Evolutionary conservation across 2,113 vertebrate genomes (phyloP).

Genomic region (Equus przewalskii): DNA sequence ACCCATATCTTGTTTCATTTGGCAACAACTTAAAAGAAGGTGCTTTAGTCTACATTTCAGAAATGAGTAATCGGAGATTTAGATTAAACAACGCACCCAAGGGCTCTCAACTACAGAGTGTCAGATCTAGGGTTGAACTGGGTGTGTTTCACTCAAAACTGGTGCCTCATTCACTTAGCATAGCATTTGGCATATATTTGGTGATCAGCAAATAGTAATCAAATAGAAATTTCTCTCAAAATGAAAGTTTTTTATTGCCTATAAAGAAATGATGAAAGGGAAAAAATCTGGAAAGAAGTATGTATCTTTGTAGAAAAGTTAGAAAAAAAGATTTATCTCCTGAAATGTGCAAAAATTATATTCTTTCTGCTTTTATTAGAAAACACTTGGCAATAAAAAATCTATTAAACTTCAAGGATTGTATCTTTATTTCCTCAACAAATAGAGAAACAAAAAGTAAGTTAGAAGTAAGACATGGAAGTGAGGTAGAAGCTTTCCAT

Average conservation of each 20-base stretch:
- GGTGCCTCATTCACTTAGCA: rapidly evolving
- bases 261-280: neutral
- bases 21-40: neutral
- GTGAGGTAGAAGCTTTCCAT: neutral
- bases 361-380: neutral
- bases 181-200: rapidly evolving
- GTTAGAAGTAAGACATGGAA: neutral
- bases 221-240: neutral
- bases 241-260: neutral
- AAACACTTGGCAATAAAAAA: constrained; percentile 8
- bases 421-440: neutral
- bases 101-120: neutral
- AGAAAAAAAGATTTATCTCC: neutral
- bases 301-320: neutral
- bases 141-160: neutral
- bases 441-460: neutral
- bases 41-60: neutral
- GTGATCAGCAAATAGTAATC: neutral
- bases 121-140: neutral
- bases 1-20: neutral
- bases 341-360: neutral
- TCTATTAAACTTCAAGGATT: neutral
- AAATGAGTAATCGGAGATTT: neutral
- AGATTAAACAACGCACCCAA: neutral
- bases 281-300: neutral